Base-by-base conservation (phyloP, 2,888 invertebrate species). In the Cinara cedri region DNA sequence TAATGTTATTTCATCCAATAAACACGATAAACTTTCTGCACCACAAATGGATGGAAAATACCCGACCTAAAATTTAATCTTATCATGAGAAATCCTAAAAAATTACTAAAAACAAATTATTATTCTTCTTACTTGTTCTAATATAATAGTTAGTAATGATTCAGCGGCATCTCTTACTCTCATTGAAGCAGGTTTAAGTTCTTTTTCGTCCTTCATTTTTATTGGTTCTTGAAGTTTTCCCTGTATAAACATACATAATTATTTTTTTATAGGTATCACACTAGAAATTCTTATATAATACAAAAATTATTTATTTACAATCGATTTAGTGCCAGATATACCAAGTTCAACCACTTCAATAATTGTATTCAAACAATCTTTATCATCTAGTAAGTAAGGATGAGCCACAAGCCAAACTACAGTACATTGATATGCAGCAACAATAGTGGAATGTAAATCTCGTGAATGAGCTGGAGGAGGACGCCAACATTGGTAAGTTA, bases 131-230 rank as follows among this genome's bases (percentile, higher is more conserved):
- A 92, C 93, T 88, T 96, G 95, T 86, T 97, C 96, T 81, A 97
- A 89, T 83, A 98, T 94, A 81, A 93, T 90, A 83, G 96, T 95
- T 9, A 98, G 88, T 55, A 98, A 88, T 82, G 94, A 94, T 86
- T 99, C 98, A 0, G 98, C 99, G 0, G 98, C 97, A 87, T 99
- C 98, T 81, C 97, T 90, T 0, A 99, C 99, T 83, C 99, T 89
- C 93, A 97, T 95, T 0, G 98, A 98, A 0, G 96, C 98, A 0
- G 99, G 98, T 85, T 97, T 98, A 81, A 97, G 86, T 86, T 96
- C 95, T 85, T 98, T 98, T 83, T 97, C 96, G 83, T 96, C 96
- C 85, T 98, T 98, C 90, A 95, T 93, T 86, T 94, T 94, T 0
- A 95, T 90, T 14, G 92, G 90, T 84, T 97, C 97, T 10, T 95